phyloP scores from a whole-genome alignment of 2,113 vertebrate species.

The Columba livia region DNA sequence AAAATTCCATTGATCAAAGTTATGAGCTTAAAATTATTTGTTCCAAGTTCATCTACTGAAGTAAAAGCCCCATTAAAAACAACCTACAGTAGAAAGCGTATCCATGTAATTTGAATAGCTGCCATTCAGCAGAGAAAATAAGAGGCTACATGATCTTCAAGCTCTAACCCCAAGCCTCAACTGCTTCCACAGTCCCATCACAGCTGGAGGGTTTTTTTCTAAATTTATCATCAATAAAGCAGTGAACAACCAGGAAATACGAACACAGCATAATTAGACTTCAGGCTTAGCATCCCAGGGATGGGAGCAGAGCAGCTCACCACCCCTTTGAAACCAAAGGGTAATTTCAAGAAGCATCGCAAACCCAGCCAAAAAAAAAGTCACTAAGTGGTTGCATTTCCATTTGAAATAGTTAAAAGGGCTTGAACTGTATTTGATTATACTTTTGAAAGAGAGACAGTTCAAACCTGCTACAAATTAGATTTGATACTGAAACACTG shows the following conservation, averaged over 20 bases:
- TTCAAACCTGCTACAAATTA: background rate
- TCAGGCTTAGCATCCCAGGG: background rate
- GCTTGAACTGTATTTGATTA: background rate
- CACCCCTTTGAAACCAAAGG: background rate
- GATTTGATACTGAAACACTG: background rate
- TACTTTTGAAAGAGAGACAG: background rate
- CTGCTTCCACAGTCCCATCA: background rate
- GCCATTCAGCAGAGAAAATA: background rate
- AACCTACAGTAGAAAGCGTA: background rate
- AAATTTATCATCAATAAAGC: background rate
- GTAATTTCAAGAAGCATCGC: background rate
- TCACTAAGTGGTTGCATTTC: background rate
- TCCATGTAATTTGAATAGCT: background rate
- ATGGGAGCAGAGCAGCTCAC: background rate
- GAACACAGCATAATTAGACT: background rate
- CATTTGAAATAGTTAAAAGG: background rate
- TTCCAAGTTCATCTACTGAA: background rate
- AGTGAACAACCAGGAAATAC: background rate
- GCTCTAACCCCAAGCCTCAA: background rate
- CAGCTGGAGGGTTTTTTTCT: constrained; percentile 21
- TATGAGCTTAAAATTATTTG: background rate
- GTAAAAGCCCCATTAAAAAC: background rate
- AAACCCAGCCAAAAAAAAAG: background rate
- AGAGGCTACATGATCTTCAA: background rate
- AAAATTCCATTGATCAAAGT: background rate